A percentile compares a stretch with the other conserved stretches of the same genome.
Conservation (phyloP, 2,113 vertebrate genomes). For the Pelusios castaneus region DNA sequence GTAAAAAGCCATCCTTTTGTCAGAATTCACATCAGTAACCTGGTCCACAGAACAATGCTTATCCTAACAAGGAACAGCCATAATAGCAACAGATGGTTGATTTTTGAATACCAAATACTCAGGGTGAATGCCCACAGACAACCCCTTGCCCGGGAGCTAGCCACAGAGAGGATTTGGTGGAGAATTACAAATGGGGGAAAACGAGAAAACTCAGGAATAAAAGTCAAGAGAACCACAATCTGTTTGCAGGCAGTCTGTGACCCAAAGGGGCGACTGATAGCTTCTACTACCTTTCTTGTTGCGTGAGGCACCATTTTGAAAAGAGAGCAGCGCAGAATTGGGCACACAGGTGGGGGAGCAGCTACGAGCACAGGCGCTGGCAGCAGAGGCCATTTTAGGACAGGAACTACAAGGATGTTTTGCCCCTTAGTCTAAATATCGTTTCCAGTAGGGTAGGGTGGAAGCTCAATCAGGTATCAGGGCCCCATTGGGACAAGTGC, state of each 20-base stretch:
- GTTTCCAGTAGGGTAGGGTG: background rate
- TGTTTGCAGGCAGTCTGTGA: background rate
- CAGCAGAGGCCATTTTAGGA: too few species aligned
- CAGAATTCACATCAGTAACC: background rate
- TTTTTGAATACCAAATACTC: background rate
- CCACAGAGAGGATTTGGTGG: background rate
- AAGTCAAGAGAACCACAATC: background rate
- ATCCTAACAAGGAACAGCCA: background rate
- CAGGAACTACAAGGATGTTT: background rate
- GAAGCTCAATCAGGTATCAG: background rate
- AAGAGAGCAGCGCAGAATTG: background rate
- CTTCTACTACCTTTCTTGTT: background rate
- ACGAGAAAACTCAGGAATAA: background rate
- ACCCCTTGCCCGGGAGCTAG: background rate
- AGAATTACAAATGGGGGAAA: background rate
- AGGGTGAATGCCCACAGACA: background rate
- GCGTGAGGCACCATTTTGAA: background rate
- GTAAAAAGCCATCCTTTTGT: background rate
- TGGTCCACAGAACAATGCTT: background rate
- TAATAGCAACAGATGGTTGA: background rate
- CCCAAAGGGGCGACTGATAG: background rate
- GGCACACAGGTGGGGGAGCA: background rate
- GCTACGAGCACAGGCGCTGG: background rate
- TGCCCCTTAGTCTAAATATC: background rate
- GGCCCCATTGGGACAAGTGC: background rate